Evolutionary conservation across 2,113 vertebrate species (phyloP).

Genomic region (Sturnus vulgaris): DNA sequence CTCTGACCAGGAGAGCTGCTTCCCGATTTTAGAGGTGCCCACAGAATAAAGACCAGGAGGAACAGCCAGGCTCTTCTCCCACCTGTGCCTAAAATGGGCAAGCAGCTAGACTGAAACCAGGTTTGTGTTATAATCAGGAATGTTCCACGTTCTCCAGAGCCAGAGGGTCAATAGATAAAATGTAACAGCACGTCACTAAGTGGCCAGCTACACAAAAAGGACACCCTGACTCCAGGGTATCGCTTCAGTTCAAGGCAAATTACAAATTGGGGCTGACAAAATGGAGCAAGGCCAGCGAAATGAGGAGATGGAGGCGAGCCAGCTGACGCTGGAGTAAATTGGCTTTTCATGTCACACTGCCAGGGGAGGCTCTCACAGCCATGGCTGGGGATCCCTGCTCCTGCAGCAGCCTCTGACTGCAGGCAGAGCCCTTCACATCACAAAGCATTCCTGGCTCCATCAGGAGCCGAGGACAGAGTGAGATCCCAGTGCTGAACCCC

Average conservation of each 20-base stretch:
- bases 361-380: not conserved
- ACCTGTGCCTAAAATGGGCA: not conserved
- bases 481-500: not conserved
- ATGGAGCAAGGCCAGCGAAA: not conserved
- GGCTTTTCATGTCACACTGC: not conserved
- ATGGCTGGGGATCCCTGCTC: not conserved
- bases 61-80: not conserved
- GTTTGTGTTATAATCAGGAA: not conserved
- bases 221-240: not conserved
- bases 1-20: not conserved
- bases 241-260: not conserved
- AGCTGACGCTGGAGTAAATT: not conserved
- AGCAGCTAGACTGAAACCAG: rapidly evolving
- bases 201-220: not conserved
- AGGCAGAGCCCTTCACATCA: not conserved
- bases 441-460: rapidly evolving
- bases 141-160: rapidly evolving
- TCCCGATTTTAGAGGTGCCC: not conserved
- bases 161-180: not conserved
- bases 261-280: conserved; percentile 45
- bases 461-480: not conserved
- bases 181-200: not conserved
- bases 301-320: not conserved
- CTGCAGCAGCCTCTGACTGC: rapidly evolving
- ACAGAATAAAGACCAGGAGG: not conserved